These are phyloP conservation scores for Pseudococcus viburni DNA, from an alignment of 2,888 invertebrate species.

Conservation along the genomic window DNA sequence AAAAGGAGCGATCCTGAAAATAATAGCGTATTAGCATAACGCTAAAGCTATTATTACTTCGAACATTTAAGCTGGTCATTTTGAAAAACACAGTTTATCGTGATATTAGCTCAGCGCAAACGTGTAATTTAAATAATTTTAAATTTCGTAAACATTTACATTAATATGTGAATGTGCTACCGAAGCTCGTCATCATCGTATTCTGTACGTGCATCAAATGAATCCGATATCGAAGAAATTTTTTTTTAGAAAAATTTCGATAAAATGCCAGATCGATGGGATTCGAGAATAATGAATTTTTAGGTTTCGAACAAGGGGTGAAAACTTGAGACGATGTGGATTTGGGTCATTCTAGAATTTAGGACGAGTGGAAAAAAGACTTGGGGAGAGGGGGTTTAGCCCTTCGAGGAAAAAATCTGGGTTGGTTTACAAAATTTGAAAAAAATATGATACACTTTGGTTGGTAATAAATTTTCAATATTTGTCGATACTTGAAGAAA, in stretches of 20 bases:
- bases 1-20: slow-evolving; percentile 63
- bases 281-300: background rate
- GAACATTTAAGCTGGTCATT: slow-evolving; percentile 55
- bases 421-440: no score
- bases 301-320: no score
- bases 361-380: no score
- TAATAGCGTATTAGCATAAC: slow-evolving; percentile 64
- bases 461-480: no score
- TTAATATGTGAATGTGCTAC: slow-evolving; percentile 9
- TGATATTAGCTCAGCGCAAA: slow-evolving; percentile 33
- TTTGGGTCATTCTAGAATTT: no score
- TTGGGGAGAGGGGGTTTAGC: no score
- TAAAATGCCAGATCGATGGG: background rate
- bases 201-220: background rate
- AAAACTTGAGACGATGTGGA: no score
- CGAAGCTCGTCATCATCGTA: background rate
- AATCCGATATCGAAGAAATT: background rate
- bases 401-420: no score
- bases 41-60: slow-evolving; percentile 61
- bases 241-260: background rate
- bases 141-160: slow-evolving; percentile 45
- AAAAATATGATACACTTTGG: no score
- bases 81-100: slow-evolving; percentile 57
- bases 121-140: slow-evolving; percentile 59
- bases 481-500: no score